These are phyloP conservation scores for Stegostoma tigrinum DNA, from an alignment of 2,113 vertebrate species.

Conservation along the genomic window DNA sequence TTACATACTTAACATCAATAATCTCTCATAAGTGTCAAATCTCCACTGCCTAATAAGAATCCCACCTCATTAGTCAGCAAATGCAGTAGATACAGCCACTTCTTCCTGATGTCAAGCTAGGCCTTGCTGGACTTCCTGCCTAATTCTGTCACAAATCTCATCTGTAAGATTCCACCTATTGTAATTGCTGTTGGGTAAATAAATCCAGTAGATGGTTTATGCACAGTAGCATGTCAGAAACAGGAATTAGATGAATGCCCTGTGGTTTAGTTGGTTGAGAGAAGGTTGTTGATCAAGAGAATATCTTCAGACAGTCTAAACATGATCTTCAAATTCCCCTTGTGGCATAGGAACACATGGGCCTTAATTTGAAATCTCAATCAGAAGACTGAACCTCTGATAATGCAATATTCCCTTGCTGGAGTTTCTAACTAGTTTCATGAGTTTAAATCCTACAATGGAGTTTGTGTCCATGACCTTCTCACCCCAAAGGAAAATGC, in stretches of 20 bases:
- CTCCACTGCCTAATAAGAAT: no score
- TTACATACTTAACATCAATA: no score
- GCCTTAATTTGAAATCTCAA: not conserved
- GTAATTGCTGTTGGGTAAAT: not conserved
- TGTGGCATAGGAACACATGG: not conserved
- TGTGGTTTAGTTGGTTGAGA: not conserved
- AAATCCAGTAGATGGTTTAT: not conserved
- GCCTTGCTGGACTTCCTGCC: no score
- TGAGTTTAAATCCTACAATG: not conserved
- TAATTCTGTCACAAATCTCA: no score
- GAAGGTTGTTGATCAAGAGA: not conserved
- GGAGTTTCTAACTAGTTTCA: not conserved
- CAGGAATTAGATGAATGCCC: not conserved
- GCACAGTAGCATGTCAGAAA: not conserved
- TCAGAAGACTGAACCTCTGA: not conserved
- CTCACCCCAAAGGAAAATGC: not conserved
- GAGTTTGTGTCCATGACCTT: not conserved
- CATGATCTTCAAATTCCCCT: not conserved
- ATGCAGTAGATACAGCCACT: no score
- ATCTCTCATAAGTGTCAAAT: no score
- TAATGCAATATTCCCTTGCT: not conserved
- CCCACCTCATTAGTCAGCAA: no score
- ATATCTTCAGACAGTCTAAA: not conserved
- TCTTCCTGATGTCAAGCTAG: no score
- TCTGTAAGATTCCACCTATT: not conserved